Conservation (phyloP, 2,113 vertebrate genomes). For the Dromas ardeola region DNA sequence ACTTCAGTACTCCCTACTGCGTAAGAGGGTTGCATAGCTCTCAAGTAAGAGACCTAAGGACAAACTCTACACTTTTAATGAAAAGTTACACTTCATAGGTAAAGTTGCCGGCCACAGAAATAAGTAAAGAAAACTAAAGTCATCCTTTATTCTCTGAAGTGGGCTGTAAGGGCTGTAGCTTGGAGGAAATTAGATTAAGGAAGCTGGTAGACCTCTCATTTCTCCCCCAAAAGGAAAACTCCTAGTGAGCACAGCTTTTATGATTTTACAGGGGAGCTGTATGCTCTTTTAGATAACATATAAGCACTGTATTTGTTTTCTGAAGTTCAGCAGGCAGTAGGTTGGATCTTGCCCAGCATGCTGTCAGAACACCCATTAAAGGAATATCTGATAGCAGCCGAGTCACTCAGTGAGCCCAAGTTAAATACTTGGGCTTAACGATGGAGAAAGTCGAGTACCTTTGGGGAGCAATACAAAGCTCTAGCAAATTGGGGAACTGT, state of each 20-base stretch:
- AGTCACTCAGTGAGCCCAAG: not conserved
- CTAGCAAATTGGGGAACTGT: not conserved
- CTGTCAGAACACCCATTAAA: not conserved
- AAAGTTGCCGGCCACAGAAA: not conserved
- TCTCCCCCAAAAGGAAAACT: not conserved
- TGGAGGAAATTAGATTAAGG: not conserved
- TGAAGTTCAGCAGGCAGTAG: not conserved
- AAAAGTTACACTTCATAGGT: not conserved
- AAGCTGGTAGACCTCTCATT: not conserved
- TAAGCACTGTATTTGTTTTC: not conserved
- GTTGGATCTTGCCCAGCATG: not conserved
- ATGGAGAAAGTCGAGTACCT: not conserved
- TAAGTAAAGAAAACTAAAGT: not conserved
- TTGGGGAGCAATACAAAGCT: not conserved
- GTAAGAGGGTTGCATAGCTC: not conserved
- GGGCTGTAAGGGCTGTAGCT: not conserved
- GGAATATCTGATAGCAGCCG: not conserved
- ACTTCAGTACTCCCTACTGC: not conserved
- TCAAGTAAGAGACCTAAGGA: not conserved
- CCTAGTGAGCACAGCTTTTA: not conserved
- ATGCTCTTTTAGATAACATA: not conserved
- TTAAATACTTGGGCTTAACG: not conserved
- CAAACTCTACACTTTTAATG: not conserved
- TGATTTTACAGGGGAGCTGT: not conserved
- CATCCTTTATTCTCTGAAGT: not conserved